A percentile compares a stretch with the other conserved stretches of the same genome.
phyloP scores from a whole-genome alignment of 2,888 invertebrate species.

The Ichneumoninae sp. region DNA sequence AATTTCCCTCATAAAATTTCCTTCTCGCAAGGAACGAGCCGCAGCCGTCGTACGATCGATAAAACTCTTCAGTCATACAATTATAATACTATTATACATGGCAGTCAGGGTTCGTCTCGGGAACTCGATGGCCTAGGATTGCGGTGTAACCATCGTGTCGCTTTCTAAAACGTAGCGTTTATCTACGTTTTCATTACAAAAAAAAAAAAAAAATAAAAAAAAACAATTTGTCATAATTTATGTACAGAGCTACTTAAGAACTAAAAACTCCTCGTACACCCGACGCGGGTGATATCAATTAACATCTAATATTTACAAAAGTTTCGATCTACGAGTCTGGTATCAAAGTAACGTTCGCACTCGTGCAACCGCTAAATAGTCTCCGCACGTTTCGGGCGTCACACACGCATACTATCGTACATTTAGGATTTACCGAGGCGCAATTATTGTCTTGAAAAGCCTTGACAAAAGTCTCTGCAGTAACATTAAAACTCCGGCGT shows the following conservation, averaged over 20 bases:
- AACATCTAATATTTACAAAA: slow-evolving; percentile 67
- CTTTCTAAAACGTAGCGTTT: slow-evolving; percentile 42
- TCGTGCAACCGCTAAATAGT: not conserved
- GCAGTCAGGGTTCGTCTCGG: slow-evolving; percentile 58
- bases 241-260: slow-evolving; percentile 76
- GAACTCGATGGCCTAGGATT: slow-evolving; percentile 53
- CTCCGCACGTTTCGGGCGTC: slow-evolving; percentile 20
- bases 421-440: slow-evolving; percentile 33
- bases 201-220: slow-evolving; percentile 43
- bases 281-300: slow-evolving; percentile 59
- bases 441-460: slow-evolving; percentile 1
- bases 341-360: not conserved
- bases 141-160: slow-evolving; percentile 59
- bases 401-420: slow-evolving; percentile 42
- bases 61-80: slow-evolving; percentile 55
- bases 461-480: slow-evolving; percentile 39
- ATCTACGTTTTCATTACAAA: slow-evolving; percentile 73
- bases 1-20: not conserved
- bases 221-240: slow-evolving; percentile 68
- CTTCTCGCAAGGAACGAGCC: not conserved
- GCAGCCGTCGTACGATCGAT: slow-evolving; percentile 39
- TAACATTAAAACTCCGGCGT: slow-evolving; percentile 33
- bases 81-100: slow-evolving; percentile 67
- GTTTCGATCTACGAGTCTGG: slow-evolving; percentile 28
- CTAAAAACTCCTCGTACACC: slow-evolving; percentile 66